phyloP scores from a whole-genome alignment of 1,140 invertebrate species.

The Caenorhabditis inopinata region DNA sequence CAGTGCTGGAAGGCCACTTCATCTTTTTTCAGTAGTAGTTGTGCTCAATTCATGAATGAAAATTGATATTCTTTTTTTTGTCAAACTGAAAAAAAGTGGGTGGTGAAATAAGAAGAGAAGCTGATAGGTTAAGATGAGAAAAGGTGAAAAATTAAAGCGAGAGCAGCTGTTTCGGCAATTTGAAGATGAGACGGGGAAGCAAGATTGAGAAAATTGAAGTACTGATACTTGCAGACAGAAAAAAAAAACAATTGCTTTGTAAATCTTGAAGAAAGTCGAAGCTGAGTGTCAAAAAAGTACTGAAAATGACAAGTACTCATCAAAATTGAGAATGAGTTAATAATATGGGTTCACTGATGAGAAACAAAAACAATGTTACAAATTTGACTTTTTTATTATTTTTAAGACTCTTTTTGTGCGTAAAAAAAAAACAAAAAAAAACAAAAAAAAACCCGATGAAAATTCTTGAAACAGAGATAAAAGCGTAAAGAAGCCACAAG shows the following conservation, averaged over 20 bases:
- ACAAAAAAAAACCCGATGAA: conserved; percentile 9
- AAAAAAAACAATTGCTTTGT: not conserved
- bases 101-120: not conserved
- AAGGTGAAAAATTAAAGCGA: conserved; percentile 27
- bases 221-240: not conserved
- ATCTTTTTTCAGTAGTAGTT: not conserved
- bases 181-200: not conserved
- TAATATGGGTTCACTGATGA: not conserved
- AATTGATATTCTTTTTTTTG: conserved; percentile 9
- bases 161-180: conserved; percentile 27
- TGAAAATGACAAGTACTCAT: not conserved
- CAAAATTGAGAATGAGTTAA: not conserved
- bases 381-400: no score
- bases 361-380: not conserved
- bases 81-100: not conserved
- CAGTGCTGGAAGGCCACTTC: not conserved
- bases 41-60: conserved; percentile 21
- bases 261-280: no score
- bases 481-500: not conserved
- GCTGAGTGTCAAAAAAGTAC: no score
- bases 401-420: no score
- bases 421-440: not conserved
- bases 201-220: conserved; percentile 15
- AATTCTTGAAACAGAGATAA: conserved; percentile 23
- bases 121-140: not conserved